phyloP scores from a whole-genome alignment of 2,113 vertebrate species.

The Chaenogobius annularis region DNA sequence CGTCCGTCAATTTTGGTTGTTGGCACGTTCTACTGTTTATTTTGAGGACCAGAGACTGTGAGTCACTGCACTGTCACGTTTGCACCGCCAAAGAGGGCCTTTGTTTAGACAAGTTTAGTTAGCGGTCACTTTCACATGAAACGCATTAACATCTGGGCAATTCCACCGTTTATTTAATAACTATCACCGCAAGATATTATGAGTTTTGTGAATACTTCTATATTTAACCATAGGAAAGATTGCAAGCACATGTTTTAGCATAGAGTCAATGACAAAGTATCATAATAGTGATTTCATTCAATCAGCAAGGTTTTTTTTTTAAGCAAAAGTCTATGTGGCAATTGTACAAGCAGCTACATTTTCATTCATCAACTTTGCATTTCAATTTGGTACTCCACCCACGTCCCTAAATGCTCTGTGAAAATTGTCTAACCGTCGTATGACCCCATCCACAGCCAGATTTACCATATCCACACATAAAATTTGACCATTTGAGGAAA shows the following conservation, averaged over 20 bases:
- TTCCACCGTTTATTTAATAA: background rate
- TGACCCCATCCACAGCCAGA: conserved; percentile 26
- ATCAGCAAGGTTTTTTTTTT: background rate
- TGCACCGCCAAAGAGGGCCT: conserved; percentile 44
- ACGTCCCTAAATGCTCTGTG: conserved; percentile 3
- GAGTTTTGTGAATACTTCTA: conserved; percentile 26
- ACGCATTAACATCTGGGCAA: conserved; percentile 37
- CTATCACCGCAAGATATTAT: conserved; percentile 3
- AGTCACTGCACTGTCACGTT: conserved; percentile 50
- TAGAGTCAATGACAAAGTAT: conserved; percentile 17
- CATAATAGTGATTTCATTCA: background rate
- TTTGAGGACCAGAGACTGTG: conserved; percentile 43
- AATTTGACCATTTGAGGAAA: conserved; percentile 16
- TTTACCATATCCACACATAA: conserved; percentile 27
- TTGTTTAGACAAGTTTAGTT: conserved; percentile 57
- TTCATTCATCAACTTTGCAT: conserved; percentile 1
- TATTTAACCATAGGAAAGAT: conserved; percentile 19
- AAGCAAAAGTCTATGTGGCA: background rate
- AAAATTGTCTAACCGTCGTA: background rate
- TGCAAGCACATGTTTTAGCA: conserved; percentile 20
- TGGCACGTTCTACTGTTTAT: conserved; percentile 39
- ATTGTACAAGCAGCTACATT: background rate
- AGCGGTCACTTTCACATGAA: conserved; percentile 41
- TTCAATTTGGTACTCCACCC: background rate
- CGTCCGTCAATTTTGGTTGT: conserved; percentile 21